Conservation (phyloP, 2,113 vertebrate species). For the Notarius lentiginosus region DNA sequence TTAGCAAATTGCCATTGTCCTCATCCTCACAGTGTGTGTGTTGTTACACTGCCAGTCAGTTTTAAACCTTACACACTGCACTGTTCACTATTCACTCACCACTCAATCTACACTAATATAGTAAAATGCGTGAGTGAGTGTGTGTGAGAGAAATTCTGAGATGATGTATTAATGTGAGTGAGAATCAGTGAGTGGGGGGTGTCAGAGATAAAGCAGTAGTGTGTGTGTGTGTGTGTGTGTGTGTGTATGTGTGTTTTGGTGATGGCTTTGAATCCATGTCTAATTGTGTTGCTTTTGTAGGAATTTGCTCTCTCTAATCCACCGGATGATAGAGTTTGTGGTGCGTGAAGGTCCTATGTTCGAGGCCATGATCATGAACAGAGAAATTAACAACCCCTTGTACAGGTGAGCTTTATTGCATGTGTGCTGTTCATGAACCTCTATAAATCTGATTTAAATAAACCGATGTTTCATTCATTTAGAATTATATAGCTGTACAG, state of each 20-base stretch:
- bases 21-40: constrained; percentile 42
- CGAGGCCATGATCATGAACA: constrained; percentile 99
- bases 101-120: constrained; percentile 9
- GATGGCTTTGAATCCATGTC: constrained; percentile 92
- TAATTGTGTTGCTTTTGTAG: constrained; percentile 99
- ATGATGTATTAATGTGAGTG: neutral
- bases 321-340: constrained; percentile 99
- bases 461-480: neutral
- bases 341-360: constrained; percentile 99
- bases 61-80: constrained; percentile 50
- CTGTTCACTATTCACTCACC: constrained; percentile 6
- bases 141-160: constrained; percentile 7
- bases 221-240: constrained; percentile 21
- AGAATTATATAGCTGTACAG: neutral
- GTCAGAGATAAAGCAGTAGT: constrained; percentile 30
- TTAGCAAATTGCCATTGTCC: constrained; percentile 9
- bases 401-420: constrained; percentile 80
- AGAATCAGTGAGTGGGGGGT: neutral
- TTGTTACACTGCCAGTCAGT: constrained; percentile 46
- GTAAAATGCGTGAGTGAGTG: neutral
- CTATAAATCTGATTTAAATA: no score
- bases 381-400: constrained; percentile 98
- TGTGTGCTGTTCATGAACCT: neutral
- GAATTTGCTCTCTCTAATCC: constrained; percentile 99
- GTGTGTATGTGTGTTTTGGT: constrained; percentile 26